Conservation (phyloP, 2,113 vertebrate genomes). For the Menura novaehollandiae region DNA sequence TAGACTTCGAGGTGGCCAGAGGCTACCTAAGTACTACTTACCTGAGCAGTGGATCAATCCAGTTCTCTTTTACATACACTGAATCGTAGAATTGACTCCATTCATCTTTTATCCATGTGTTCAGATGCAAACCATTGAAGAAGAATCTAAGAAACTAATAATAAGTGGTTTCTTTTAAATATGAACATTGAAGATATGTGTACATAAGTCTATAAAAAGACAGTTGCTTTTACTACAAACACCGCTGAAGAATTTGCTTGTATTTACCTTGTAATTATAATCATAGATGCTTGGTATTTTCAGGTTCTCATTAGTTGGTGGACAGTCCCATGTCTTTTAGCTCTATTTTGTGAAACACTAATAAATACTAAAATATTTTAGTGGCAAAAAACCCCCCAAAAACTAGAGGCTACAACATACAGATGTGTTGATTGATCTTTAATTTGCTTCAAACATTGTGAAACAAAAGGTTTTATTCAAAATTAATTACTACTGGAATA, state of each 20-base stretch:
- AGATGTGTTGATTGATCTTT: neutral
- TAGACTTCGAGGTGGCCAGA: neutral
- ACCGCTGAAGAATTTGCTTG: neutral
- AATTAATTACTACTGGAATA: neutral
- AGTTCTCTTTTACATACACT: conserved; percentile 76
- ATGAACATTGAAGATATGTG: neutral
- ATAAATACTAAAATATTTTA: neutral
- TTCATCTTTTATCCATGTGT: conserved; percentile 84
- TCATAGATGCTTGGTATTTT: neutral
- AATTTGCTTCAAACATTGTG: neutral
- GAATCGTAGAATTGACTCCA: conserved; percentile 86
- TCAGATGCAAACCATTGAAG: conserved; percentile 80
- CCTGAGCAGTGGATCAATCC: conserved; percentile 83
- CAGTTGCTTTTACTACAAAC: neutral
- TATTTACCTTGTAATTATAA: neutral
- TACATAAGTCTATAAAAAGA: neutral
- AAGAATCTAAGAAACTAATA: conserved; percentile 89
- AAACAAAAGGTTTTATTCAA: neutral
- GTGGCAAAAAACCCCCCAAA: neutral
- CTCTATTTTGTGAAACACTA: neutral
- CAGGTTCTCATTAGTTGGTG: neutral
- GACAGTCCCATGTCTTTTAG: neutral
- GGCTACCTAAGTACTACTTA: conserved; percentile 28
- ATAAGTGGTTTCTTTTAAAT: neutral
- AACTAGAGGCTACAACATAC: neutral